Conservation (phyloP, 1,140 invertebrate genomes). For the Brachionus angularis region DNA sequence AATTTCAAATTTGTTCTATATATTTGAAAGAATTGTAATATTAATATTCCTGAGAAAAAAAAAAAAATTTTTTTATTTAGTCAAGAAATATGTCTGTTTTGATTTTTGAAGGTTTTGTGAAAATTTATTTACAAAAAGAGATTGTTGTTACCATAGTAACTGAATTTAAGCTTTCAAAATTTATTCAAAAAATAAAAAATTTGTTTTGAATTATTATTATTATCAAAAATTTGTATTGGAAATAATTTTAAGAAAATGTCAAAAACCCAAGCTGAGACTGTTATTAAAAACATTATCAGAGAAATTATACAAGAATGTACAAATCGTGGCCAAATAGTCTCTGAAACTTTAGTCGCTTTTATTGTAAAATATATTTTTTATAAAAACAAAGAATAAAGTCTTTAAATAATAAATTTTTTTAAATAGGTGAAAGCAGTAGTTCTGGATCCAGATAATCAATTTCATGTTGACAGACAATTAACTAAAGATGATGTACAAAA, state of each 20-base stretch:
- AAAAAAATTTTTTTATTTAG: no score
- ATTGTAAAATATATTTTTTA: conserved; percentile 50
- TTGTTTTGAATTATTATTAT: background rate
- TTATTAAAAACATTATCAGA: conserved; percentile 59
- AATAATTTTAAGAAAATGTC: conserved; percentile 10
- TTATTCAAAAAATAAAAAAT: background rate
- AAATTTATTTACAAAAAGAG: no score
- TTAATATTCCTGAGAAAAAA: no score
- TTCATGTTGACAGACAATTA: conserved; percentile 57
- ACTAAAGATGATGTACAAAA: conserved; percentile 60
- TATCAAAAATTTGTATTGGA: background rate
- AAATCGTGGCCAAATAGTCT: conserved; percentile 57
- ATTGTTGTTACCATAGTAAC: no score
- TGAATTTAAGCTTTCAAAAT: no score
- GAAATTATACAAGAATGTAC: conserved; percentile 59
- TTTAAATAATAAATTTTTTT: conserved; percentile 15
- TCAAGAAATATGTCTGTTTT: no score
- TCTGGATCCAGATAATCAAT: conserved; percentile 57
- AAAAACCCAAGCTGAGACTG: conserved; percentile 44
- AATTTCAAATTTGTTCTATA: no score
- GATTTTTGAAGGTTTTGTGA: no score
- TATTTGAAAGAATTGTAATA: no score
- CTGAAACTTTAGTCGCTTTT: conserved; percentile 58
- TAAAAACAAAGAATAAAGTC: background rate
- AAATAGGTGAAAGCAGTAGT: conserved; percentile 58